Conservation (phyloP, 1,140 invertebrate genomes). For the Frieseomelitta varia region DNA sequence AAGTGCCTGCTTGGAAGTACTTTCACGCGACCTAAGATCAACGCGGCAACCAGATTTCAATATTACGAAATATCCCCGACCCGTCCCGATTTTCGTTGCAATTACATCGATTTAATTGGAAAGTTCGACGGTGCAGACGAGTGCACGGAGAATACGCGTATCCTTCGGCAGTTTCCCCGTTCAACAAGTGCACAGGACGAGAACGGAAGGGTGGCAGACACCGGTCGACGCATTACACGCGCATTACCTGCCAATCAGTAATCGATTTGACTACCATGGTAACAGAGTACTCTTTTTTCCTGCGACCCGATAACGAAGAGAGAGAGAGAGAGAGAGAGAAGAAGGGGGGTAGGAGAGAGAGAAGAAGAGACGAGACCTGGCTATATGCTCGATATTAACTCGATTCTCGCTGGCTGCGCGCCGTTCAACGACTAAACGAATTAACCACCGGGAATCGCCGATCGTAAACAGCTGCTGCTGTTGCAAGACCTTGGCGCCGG, state of each 20-base stretch:
- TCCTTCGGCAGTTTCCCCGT: slow-evolving; percentile 44
- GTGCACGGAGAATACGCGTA: slow-evolving; percentile 28
- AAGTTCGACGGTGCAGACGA: slow-evolving; percentile 24
- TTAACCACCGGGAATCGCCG: slow-evolving; percentile 57
- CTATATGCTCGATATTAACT: slow-evolving; percentile 65
- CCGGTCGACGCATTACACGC: slow-evolving; percentile 63
- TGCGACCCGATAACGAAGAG: slow-evolving; percentile 53
- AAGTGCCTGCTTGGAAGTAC: neutral
- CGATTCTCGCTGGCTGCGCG: slow-evolving; percentile 59
- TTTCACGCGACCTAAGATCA: neutral
- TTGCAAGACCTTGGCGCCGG: neutral
- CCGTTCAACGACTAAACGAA: slow-evolving; percentile 61
- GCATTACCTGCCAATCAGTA: slow-evolving; percentile 69
- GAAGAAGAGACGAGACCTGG: slow-evolving; percentile 39
- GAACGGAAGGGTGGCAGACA: slow-evolving; percentile 38
- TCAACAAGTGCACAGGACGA: slow-evolving; percentile 61
- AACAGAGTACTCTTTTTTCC: slow-evolving; percentile 58
- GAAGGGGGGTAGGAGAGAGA: slow-evolving; percentile 32
- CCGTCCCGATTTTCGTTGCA: neutral
- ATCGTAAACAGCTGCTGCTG: slow-evolving; percentile 41
- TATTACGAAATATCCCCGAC: neutral
- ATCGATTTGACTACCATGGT: slow-evolving; percentile 68
- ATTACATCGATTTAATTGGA: slow-evolving; percentile 38
- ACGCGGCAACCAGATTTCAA: neutral
- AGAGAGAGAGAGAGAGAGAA: slow-evolving; percentile 24